Evolutionary conservation across 92 coral and sea anemone genomes (phyloP), one percentile per base, ranked within the genome.

Genomic region (Bergia sp.): DNA sequence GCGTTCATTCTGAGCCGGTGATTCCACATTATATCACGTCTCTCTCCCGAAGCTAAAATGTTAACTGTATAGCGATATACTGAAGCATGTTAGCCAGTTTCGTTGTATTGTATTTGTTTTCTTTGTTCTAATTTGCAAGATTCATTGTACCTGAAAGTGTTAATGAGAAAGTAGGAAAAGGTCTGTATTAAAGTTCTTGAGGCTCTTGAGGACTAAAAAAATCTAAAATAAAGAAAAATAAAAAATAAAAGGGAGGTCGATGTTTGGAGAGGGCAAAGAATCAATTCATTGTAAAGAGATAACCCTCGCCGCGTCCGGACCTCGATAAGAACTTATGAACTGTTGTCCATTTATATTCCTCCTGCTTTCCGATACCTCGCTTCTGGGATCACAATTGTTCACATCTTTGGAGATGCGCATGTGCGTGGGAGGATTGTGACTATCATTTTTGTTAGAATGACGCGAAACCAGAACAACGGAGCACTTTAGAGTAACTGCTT

Each of bases 231-330:
- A 20, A 7, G 74, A 69, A 16, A 29, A 15, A 57, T 0, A 3
- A 53, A 37, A 29, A 0, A 5, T 13, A 81, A 58, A 81, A 58
- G 36, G 57, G 85, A 81, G 73, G 85, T 81, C 73, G 15, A 81
- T 58, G 73, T 81, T 81, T 81, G 73, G 49, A 73, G 85, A 81
- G 85, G 85, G 85, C 47, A 47, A 23, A 49, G 37, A 39, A 81
- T 81, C 85, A 81, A 81, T 81, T 57, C 45, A 80, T 36, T 41
- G 80, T 73, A 43, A 53, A 80, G 69, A 37, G 85, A 80, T 80
- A 80, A 80, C 85, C 85, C 85, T 80, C 73, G 72, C 85, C 85
- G 69, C n/a, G 85, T 81, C 53, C 85, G 85, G 85, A 58, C 74
- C 74, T 81, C 74, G 15, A 81, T 1, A 29, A 12, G 23, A 7